Evolutionary conservation across 1,140 invertebrate genomes (phyloP).

Genomic region (Drosophila mayri): DNA sequence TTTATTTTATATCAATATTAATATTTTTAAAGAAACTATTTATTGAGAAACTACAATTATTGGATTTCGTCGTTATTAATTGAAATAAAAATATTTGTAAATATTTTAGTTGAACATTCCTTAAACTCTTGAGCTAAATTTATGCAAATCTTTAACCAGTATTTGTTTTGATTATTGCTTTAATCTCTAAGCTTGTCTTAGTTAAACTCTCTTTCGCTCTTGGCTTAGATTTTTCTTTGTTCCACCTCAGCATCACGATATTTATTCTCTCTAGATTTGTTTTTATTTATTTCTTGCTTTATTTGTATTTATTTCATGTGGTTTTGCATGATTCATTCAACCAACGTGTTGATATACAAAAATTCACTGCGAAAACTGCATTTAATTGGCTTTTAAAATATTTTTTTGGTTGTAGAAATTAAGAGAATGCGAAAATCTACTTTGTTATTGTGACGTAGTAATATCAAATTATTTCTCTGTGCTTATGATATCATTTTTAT

Average conservation of each 20-base stretch:
- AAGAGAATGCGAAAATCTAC: conserved; percentile 2
- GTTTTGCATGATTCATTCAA: conserved; percentile 37
- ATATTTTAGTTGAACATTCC: not conserved
- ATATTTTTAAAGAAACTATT: not conserved
- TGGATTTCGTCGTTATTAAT: too few relatives aligned
- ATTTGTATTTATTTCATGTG: conserved; percentile 15
- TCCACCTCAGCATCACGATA: conserved; percentile 19
- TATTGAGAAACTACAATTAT: not conserved
- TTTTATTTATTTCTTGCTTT: conserved; percentile 8
- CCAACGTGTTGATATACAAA: not conserved
- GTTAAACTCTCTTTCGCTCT: conserved; percentile 4
- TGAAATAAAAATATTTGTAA: too few relatives aligned
- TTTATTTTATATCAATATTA: not conserved
- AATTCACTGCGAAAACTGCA: not conserved
- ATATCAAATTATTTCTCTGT: not conserved
- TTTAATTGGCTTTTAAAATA: conserved; percentile 6
- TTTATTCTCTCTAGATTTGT: conserved; percentile 19
- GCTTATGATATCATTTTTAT: conserved; percentile 59
- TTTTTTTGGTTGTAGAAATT: not conserved
- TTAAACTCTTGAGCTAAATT: not conserved
- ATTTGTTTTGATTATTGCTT: not conserved
- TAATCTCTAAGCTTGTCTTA: not conserved
- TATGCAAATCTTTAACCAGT: not conserved
- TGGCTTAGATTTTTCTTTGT: conserved; percentile 27
- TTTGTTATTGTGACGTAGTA: conserved; percentile 35